Base-by-base conservation (phyloP, 2,888 invertebrate genomes). In the Oligia fasciuncula region DNA sequence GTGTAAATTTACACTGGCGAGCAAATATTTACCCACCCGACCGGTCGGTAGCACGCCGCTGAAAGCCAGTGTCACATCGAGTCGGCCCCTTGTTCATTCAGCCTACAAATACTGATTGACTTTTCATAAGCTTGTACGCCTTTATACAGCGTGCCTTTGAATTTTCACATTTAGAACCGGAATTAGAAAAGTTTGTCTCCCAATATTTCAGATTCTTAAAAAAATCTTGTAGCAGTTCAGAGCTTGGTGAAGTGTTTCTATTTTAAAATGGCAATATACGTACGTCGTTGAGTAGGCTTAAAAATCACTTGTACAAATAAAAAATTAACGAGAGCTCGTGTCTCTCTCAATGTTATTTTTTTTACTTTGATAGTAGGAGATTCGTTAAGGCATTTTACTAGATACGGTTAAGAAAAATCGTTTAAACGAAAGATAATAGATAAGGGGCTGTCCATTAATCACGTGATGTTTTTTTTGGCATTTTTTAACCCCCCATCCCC, bases 1-100 rank as follows among this genome's bases (percentile, higher is more conserved):
- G 80, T 72, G 90, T 88, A 91, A 91, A 91, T 91, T 91, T 91
- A 88, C 90, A 82, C 86, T 86, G 80, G 79, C 76, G 71, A 60
- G 83, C 80, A 87, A 92, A 91, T 91, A 87, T 92, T 91, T 89
- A 83, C 80, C 54, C 73, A 78, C 80, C 70, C 77, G 79, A 79
- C 75, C 73, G 78, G 62, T 79, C 75, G 87, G 80, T 79, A 74
- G 80, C 76, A 78, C 73, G 81, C 68, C 72, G 66, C 76, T 87
- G 87, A 87, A 89, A 87, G 85, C 87, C 83, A 75, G 79, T 86
- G 77, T 83, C 83, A 76, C 79, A 76, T 66, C 72, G 75, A 63
- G 71, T 66, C 49, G 57, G 65, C 60, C 83, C 80, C 81, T 87
- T 75, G 79, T 90, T 70, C 76, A 82, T 68, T 81, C 81, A 77